phyloP scores from a whole-genome alignment of 2,888 invertebrate species.

The Electrophaes corylata region DNA sequence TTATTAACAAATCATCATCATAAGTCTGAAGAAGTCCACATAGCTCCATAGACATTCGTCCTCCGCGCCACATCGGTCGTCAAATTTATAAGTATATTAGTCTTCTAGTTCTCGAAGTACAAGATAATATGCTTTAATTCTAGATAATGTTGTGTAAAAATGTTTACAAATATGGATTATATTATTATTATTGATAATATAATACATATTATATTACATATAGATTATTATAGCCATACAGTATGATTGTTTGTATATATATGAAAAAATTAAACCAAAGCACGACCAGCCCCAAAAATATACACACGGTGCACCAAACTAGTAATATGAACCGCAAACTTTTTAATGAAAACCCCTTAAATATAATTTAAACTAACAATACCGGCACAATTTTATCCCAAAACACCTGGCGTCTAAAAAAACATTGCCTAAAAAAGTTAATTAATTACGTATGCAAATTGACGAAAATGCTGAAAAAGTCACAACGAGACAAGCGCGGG shows the following conservation, averaged over 20 bases:
- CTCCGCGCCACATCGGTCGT: too few relatives aligned
- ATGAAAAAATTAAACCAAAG: background rate
- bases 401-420: conserved; percentile 59
- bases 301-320: background rate
- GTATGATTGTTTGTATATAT: background rate
- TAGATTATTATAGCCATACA: too few relatives aligned
- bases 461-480: conserved; percentile 75
- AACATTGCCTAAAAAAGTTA: conserved; percentile 67
- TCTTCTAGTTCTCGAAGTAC: too few relatives aligned
- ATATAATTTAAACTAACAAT: conserved; percentile 46
- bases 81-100: too few relatives aligned
- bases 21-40: too few relatives aligned
- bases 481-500: conserved; percentile 57
- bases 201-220: too few relatives aligned
- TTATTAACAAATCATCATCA: too few relatives aligned
- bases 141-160: too few relatives aligned
- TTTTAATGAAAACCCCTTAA: conserved; percentile 28
- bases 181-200: too few relatives aligned
- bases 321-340: conserved; percentile 11
- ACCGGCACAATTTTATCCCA: conserved; percentile 50
- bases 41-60: too few relatives aligned
- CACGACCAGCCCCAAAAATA: background rate
- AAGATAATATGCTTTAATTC: too few relatives aligned
- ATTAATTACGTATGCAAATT: conserved; percentile 83
- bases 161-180: too few relatives aligned